Conservation (phyloP, 2,797 vertebrate species). For the Tokudaia muenninki region DNA sequence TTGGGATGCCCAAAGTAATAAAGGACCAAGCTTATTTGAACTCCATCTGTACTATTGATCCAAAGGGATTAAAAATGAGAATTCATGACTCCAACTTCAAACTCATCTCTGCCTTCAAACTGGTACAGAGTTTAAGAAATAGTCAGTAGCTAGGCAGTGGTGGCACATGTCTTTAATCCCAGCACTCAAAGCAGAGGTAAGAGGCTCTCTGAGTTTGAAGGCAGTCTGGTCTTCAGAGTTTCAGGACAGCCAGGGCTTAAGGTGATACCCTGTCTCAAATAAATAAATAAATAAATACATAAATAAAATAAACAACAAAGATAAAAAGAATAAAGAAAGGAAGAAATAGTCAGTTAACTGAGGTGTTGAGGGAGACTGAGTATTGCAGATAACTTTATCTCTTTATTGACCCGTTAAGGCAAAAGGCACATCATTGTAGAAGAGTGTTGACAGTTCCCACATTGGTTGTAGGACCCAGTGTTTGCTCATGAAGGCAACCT, state of each 20-base stretch:
- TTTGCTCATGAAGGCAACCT: not conserved
- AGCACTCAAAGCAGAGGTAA: not conserved
- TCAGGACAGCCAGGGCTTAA: not conserved
- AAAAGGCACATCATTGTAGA: not conserved
- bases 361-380: not conserved
- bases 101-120: not conserved
- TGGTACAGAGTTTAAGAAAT: not conserved
- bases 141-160: not conserved
- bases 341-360: not conserved
- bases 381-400: not conserved
- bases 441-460: constrained; percentile 22
- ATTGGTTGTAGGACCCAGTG: constrained; percentile 11
- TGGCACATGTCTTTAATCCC: not conserved
- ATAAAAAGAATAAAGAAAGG: not conserved
- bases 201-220: not conserved
- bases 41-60: not conserved
- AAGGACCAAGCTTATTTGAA: not conserved
- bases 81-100: not conserved
- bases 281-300: not conserved
- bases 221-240: not conserved
- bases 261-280: not conserved
- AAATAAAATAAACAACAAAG: not conserved
- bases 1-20: not conserved
- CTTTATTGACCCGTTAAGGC: not conserved
- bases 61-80: not conserved